A percentile compares a stretch with the other conserved stretches of the same genome.
These are phyloP conservation scores for Achroia grisella DNA, from an alignment of 1,140 invertebrate genomes.

Conservation along the genomic window DNA sequence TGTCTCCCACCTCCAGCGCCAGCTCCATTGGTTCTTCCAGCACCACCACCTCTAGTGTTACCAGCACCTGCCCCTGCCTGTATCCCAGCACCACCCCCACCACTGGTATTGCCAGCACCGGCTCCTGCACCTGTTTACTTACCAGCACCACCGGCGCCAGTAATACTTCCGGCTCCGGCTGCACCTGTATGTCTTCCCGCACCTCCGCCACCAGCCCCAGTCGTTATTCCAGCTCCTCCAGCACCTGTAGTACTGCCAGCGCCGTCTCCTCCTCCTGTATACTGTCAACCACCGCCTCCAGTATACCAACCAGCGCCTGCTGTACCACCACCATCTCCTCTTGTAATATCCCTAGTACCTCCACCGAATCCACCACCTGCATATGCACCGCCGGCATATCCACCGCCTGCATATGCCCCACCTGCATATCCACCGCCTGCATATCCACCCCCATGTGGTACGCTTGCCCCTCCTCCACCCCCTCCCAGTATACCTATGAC, in stretches of 20 bases:
- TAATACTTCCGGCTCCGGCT: conserved; percentile 5
- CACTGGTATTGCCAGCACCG: conserved; percentile 18
- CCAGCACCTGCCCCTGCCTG: conserved; percentile 4
- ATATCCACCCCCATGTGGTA: not conserved
- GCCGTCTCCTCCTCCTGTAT: conserved; percentile 4
- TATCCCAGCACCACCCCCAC: conserved; percentile 9
- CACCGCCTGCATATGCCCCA: not conserved
- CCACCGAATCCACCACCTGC: conserved; percentile 7
- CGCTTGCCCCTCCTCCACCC: conserved; percentile 21
- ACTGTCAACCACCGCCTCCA: not conserved
- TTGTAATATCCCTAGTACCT: conserved; percentile 41
- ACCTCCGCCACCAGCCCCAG: conserved; percentile 14
- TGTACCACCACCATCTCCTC: conserved; percentile 21
- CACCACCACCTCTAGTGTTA: conserved; percentile 15
- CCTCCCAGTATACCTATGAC: conserved; percentile 38
- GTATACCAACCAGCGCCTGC: conserved; percentile 3
- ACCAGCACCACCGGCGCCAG: not conserved
- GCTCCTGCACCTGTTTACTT: conserved; percentile 6
- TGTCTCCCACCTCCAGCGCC: conserved; percentile 10
- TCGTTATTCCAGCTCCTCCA: conserved; percentile 22
- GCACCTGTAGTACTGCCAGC: conserved; percentile 38
- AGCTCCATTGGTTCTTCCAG: conserved; percentile 2
- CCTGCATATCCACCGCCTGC: conserved; percentile 25
- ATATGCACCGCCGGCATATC: too few relatives aligned
- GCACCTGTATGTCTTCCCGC: conserved; percentile 1